These are phyloP conservation scores for Tipula confusa DNA, from an alignment of 2,888 invertebrate genomes.

Conservation along the genomic window DNA sequence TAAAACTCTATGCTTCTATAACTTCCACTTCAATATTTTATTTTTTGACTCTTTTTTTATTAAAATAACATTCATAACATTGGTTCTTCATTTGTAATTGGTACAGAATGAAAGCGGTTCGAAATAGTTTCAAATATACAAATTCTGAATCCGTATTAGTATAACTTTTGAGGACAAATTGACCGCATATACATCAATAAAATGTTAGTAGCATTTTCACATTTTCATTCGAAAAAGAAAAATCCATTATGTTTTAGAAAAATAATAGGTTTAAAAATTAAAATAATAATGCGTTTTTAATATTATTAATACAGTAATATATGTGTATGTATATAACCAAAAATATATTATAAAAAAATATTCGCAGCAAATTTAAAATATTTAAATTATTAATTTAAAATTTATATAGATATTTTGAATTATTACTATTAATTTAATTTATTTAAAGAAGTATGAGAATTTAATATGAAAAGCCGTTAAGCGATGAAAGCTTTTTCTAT, in stretches of 20 bases:
- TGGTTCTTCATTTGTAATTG: too few species aligned
- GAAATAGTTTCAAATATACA: too few species aligned
- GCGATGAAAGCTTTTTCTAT: neutral
- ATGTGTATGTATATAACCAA: neutral
- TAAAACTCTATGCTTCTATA: too few species aligned
- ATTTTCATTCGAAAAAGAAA: too few species aligned
- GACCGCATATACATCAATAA: too few species aligned
- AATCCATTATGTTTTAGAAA: neutral
- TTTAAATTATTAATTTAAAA: neutral
- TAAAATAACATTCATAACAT: too few species aligned
- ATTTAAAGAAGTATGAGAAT: neutral
- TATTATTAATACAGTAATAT: neutral
- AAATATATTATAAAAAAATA: neutral
- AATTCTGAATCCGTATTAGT: too few species aligned
- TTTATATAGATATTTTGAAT: neutral
- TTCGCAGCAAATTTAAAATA: constrained; percentile 14
- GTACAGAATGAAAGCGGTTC: too few species aligned
- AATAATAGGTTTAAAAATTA: neutral
- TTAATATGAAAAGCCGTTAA: neutral
- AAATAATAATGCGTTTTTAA: neutral
- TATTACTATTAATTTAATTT: neutral
- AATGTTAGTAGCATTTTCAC: too few species aligned
- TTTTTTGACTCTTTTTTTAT: too few species aligned
- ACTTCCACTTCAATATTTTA: too few species aligned
- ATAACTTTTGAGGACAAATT: too few species aligned